These are phyloP conservation scores for Nomada ferruginata DNA, from an alignment of 2,888 invertebrate genomes.

Conservation along the genomic window DNA sequence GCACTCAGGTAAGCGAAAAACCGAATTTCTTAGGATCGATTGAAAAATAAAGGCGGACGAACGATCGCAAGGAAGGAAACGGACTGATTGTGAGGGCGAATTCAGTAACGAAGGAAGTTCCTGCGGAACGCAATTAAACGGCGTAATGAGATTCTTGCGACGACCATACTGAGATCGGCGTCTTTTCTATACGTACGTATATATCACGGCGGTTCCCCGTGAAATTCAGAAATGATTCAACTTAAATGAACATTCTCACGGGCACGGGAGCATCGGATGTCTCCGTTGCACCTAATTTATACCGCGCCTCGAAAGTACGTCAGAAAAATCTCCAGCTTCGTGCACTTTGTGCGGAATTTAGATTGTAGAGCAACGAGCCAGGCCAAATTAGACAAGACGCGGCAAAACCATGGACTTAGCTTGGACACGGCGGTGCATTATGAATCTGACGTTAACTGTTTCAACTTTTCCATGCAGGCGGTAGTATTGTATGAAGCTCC, in stretches of 20 bases:
- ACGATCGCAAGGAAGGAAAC: neutral
- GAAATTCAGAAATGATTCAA: slow-evolving; percentile 73
- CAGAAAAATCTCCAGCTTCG: no score
- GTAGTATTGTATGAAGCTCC: neutral
- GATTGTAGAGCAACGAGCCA: neutral
- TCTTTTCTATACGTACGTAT: slow-evolving; percentile 42
- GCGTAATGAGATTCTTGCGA: slow-evolving; percentile 69
- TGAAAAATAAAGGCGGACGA: neutral
- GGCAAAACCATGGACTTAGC: slow-evolving; percentile 29
- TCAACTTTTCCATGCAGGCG: slow-evolving; percentile 19
- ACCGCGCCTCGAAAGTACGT: no score
- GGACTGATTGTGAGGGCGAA: slow-evolving; percentile 5
- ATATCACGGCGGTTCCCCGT: slow-evolving; percentile 33
- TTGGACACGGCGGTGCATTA: slow-evolving; percentile 20
- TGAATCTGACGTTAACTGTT: slow-evolving; percentile 35
- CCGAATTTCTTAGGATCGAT: slow-evolving; percentile 9
- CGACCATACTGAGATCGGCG: slow-evolving; percentile 35
- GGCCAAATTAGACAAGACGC: slow-evolving; percentile 28
- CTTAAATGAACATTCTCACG: slow-evolving; percentile 73
- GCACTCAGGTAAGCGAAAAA: neutral
- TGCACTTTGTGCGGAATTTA: neutral
- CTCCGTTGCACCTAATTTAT: slow-evolving; percentile 69
- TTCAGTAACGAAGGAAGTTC: slow-evolving; percentile 24
- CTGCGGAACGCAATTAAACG: slow-evolving; percentile 67
- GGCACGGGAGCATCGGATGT: slow-evolving; percentile 61